Base-by-base conservation (phyloP, 2,888 invertebrate genomes). In the Yponomeuta malinellus region DNA sequence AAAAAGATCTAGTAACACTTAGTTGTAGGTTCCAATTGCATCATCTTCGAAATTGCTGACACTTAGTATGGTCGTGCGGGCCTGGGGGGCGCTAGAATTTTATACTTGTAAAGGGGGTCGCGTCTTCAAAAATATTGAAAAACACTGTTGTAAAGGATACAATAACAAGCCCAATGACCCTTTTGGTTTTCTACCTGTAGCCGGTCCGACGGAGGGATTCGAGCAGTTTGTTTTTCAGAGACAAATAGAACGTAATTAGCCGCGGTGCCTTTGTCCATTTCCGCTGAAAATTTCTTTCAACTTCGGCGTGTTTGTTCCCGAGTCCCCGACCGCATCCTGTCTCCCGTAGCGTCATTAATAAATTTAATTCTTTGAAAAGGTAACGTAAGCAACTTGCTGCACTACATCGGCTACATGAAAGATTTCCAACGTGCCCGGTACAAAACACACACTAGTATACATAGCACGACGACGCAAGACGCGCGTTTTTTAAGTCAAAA, bases 191-290 rank as follows among this genome's bases (percentile, higher is more conserved):
- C 68, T 82, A 81, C 77, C 80, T 74, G 76, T 73, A 76, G 76
- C 76, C 77, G 15, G 77, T 76, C 67, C 70, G 78, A 76, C 75
- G 77, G 75, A 78, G 80, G 79, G 78, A 78, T 67, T 81, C 79
- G 78, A 84, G 79, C 79, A 79, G 81, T 81, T 82, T 86, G 84
- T 88, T 86, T 84, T 80, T 80, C 80, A 75, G 78, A 76, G 71
- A 81, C 84, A 88, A 88, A 88, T 84, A 88, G 81, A 80, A 78
- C 81, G 83, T 85, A 86, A 87, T 87, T 85, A 87, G 84, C 81
- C 77, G 83, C 84, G 85, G 84, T 83, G 78, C 81, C 83, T 88
- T 87, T 88, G 85, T 85, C 83, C 80, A 81, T 78, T 79, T 82
- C 82, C 87, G 84, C 83, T 83, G 86, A 84, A 83, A 86, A 86